phyloP scores from a whole-genome alignment of 2,888 invertebrate genomes.

The Polydrusus pterygomalis region DNA sequence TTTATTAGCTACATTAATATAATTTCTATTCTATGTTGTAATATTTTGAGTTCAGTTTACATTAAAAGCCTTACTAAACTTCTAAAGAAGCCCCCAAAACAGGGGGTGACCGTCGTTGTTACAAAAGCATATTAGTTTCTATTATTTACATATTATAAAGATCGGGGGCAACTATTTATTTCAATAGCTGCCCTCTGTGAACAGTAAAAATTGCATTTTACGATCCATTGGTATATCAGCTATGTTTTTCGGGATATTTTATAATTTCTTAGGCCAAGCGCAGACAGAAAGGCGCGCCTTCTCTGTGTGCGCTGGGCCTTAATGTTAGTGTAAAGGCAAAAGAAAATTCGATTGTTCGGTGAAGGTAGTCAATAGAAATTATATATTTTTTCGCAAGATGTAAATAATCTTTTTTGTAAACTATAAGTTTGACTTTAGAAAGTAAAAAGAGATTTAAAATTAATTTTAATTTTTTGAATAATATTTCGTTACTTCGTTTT shows the following conservation, averaged over 20 bases:
- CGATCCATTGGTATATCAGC: constrained; percentile 28
- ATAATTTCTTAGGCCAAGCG: not conserved
- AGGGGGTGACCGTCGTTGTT: not conserved
- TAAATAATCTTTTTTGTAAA: too few species aligned
- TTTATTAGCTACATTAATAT: constrained; percentile 4
- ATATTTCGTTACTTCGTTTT: too few species aligned
- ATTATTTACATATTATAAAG: too few species aligned
- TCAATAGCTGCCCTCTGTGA: not conserved
- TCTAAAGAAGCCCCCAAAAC: constrained; percentile 57
- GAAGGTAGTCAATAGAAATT: too few species aligned
- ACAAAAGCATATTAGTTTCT: not conserved
- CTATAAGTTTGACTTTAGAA: too few species aligned
- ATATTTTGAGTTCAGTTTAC: constrained; percentile 53
- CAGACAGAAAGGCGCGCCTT: not conserved
- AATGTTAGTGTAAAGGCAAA: too few species aligned
- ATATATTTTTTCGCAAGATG: too few species aligned
- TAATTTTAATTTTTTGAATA: too few species aligned
- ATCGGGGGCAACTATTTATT: too few species aligned
- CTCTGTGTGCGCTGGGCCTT: too few species aligned
- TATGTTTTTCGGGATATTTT: not conserved
- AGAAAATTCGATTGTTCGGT: too few species aligned
- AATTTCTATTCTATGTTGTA: constrained; percentile 14
- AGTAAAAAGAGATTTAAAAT: too few species aligned
- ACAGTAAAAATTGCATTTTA: constrained; percentile 56
- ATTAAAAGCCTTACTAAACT: constrained; percentile 67